Percentiles rank a stretch among this genome's conserved stretches.
phyloP scores from a whole-genome alignment of 2,797 vertebrate genomes.

The Graptemys geographica region DNA sequence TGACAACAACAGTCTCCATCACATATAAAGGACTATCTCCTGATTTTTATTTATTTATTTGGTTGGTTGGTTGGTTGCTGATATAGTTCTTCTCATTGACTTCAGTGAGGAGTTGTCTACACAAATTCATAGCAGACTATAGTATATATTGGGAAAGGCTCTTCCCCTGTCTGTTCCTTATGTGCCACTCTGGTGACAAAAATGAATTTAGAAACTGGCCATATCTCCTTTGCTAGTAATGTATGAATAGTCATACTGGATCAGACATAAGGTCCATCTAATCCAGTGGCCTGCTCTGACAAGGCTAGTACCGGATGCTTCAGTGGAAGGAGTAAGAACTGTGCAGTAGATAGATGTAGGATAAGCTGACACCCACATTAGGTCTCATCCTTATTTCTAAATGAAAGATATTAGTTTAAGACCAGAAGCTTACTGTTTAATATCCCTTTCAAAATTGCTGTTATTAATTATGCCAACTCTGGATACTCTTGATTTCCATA shows the following conservation, averaged over 20 bases:
- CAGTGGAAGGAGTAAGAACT: neutral
- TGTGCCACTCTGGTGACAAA: neutral
- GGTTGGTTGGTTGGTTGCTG: neutral
- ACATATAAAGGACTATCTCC: neutral
- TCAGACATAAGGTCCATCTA: neutral
- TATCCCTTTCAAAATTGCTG: neutral
- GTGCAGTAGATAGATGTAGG: neutral
- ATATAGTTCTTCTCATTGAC: neutral
- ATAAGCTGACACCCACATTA: neutral
- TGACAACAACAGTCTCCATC: neutral
- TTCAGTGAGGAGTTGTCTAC: neutral
- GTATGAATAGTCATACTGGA: neutral
- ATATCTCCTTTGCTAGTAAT: neutral
- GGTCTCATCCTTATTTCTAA: neutral
- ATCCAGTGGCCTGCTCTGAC: neutral
- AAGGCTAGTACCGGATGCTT: neutral
- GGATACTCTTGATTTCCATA: neutral
- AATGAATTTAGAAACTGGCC: neutral
- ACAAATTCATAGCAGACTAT: too few relatives aligned
- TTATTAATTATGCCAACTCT: neutral
- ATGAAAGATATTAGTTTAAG: neutral
- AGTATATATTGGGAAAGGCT: too few relatives aligned
- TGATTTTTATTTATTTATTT: neutral
- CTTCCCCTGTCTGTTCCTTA: too few relatives aligned
- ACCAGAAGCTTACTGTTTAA: neutral